These are phyloP conservation scores for Autographa pulchrina DNA, from an alignment of 2,888 invertebrate species.

Conservation along the genomic window DNA sequence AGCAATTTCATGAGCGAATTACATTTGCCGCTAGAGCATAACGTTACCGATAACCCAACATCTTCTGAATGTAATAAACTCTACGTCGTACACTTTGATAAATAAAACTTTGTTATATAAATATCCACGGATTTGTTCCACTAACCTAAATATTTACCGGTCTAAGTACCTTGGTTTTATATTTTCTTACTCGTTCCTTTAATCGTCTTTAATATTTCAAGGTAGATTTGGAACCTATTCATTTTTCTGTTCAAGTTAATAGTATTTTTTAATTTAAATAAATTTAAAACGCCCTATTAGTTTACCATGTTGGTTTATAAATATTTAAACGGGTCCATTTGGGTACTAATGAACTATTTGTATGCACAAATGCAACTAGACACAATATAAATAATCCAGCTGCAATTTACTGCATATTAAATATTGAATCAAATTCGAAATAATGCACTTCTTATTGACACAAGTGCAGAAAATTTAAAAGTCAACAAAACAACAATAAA, in stretches of 20 bases:
- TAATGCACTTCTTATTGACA: neutral
- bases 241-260: no score
- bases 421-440: neutral
- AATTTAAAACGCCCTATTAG: no score
- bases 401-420: neutral
- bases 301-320: no score
- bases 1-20: constrained; percentile 29
- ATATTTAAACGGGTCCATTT: no score
- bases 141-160: neutral
- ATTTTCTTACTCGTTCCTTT: no score
- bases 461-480: neutral
- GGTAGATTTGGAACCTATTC: no score
- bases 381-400: no score
- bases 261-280: no score
- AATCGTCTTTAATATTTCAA: no score
- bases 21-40: constrained; percentile 21
- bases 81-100: constrained; percentile 8
- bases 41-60: constrained; percentile 28
- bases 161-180: no score
- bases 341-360: no score
- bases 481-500: neutral
- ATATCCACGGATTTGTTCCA: neutral
- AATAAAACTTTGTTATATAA: constrained; percentile 29
- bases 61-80: constrained; percentile 28
- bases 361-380: no score